Evolutionary conservation across 2,113 vertebrate genomes (phyloP).

Genomic region (Entomyzon cyanotis): DNA sequence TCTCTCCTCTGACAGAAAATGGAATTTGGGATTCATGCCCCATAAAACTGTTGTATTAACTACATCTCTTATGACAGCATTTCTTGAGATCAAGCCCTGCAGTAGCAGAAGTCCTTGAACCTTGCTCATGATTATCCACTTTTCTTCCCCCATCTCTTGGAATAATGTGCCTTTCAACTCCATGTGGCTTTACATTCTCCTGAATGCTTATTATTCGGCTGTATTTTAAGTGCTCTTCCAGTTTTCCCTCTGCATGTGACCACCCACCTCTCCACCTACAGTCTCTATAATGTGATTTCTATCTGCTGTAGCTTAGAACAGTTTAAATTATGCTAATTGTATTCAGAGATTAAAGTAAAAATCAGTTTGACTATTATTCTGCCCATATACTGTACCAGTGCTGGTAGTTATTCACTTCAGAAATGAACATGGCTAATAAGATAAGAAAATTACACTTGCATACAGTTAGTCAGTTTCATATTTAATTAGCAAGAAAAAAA

Average conservation of each 20-base stretch:
- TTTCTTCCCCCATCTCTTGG: background rate
- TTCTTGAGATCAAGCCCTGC: background rate
- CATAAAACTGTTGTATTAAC: background rate
- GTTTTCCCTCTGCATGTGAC: conserved; percentile 71
- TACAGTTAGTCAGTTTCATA: conserved; percentile 63
- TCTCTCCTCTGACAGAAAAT: background rate
- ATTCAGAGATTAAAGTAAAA: conserved; percentile 76
- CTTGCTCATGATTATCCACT: background rate
- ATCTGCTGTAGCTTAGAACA: conserved; percentile 74
- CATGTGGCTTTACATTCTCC: conserved; percentile 30
- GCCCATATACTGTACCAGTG: conserved; percentile 56
- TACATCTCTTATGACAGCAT: background rate
- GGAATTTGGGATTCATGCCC: background rate
- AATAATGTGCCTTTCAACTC: conserved; percentile 44
- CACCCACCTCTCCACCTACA: conserved; percentile 79
- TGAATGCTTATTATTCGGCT: conserved; percentile 68
- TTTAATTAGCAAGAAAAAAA: conserved; percentile 61
- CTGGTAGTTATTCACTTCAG: conserved; percentile 73
- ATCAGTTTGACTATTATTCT: conserved; percentile 73
- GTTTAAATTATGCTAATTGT: conserved; percentile 78
- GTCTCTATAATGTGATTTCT: conserved; percentile 76
- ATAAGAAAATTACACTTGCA: conserved; percentile 75
- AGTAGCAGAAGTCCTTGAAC: conserved; percentile 14
- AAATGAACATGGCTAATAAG: conserved; percentile 75
- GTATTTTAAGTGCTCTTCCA: conserved; percentile 73